Percentiles rank a stretch among this genome's conserved stretches.
These are phyloP conservation scores for Passer montanus DNA, from an alignment of 2,113 vertebrate species.

Conservation along the genomic window DNA sequence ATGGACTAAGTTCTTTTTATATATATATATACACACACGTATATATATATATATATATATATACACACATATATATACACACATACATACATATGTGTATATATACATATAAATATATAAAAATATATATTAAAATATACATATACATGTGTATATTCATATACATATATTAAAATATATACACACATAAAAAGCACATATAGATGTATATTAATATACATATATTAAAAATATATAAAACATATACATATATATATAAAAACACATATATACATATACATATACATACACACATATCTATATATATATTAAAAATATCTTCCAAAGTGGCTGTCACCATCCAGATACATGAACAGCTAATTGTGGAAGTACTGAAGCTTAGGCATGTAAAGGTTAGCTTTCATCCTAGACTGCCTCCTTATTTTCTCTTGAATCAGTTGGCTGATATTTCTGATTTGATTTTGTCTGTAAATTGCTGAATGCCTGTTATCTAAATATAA, in stretches of 20 bases:
- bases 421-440: not conserved
- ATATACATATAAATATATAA: too few species aligned
- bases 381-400: not conserved
- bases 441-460: not conserved
- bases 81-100: too few species aligned
- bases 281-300: fast-evolving
- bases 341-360: not conserved
- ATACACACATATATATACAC: too few species aligned
- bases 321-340: not conserved
- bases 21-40: too few species aligned
- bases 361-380: not conserved
- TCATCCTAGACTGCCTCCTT: not conserved
- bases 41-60: too few species aligned
- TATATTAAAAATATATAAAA: too few species aligned
- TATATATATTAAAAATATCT: not conserved
- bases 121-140: too few species aligned
- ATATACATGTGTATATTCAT: too few species aligned
- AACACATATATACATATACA: fast-evolving
- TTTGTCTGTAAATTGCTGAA: not conserved
- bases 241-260: not conserved
- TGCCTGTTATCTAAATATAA: not conserved
- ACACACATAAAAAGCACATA: too few species aligned
- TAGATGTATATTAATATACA: too few species aligned
- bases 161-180: too few species aligned
- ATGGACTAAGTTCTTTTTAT: not conserved